Percentiles rank a stretch among this genome's conserved stretches.
Evolutionary conservation across 1,140 invertebrate genomes (phyloP).

Genomic region (Sarcophaga bullata): DNA sequence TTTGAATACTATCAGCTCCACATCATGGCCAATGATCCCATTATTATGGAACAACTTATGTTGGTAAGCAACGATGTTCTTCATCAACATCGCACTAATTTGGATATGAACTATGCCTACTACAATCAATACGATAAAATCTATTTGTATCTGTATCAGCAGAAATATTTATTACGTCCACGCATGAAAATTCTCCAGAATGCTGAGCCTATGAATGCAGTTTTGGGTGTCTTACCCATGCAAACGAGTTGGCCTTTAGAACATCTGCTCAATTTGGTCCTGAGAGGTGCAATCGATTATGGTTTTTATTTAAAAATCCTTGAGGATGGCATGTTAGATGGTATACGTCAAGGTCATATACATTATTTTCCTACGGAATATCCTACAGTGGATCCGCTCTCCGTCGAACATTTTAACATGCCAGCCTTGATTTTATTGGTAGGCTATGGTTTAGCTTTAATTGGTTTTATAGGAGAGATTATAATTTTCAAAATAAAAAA

Average conservation of each 20-base stretch:
- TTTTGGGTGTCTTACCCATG: neutral
- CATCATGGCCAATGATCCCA: neutral
- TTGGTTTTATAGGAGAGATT: slow-evolving; percentile 6
- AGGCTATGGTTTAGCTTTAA: neutral
- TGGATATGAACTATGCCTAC: neutral
- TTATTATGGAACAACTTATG: neutral
- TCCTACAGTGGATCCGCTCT: neutral
- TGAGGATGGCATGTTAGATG: neutral
- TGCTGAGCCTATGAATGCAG: neutral
- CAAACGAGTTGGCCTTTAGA: slow-evolving; percentile 12
- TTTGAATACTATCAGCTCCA: neutral
- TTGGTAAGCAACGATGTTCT: neutral
- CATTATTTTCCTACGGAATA: slow-evolving; percentile 26
- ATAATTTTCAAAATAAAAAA: neutral
- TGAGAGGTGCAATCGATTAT: neutral
- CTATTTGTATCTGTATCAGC: neutral
- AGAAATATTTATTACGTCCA: neutral
- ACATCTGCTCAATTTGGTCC: neutral
- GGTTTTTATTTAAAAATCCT: neutral
- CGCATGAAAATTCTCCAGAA: neutral
- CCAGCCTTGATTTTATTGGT: neutral
- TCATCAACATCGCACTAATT: neutral
- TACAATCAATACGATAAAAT: slow-evolving; percentile 28
- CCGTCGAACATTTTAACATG: neutral
- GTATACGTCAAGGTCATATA: neutral